phyloP scores from a whole-genome alignment of 2,888 invertebrate genomes.

The Uloborus plumipes region DNA sequence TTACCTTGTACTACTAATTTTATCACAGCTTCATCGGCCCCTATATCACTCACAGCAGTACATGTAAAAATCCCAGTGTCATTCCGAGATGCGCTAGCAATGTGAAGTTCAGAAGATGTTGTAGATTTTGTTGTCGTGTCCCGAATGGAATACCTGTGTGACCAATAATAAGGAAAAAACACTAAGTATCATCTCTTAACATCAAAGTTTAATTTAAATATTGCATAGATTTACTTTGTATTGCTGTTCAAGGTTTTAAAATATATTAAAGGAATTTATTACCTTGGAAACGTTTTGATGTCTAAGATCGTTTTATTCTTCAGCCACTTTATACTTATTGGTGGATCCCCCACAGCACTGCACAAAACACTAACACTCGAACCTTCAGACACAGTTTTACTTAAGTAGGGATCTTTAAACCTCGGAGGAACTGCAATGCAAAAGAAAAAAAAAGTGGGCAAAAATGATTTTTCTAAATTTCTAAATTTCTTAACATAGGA shows the following conservation, averaged over 20 bases:
- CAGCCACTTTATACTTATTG: slow-evolving; percentile 52
- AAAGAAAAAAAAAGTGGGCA: neutral
- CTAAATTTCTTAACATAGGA: too few relatives aligned
- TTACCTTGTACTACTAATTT: slow-evolving; percentile 57
- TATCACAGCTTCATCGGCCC: slow-evolving; percentile 50
- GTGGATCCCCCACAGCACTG: slow-evolving; percentile 44
- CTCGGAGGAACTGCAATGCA: slow-evolving; percentile 43
- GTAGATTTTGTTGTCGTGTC: slow-evolving; percentile 23
- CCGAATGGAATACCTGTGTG: slow-evolving; percentile 37
- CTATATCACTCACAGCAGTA: slow-evolving; percentile 48
- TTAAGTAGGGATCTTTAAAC: slow-evolving; percentile 50
- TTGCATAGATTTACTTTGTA: too few relatives aligned
- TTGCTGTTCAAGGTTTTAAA: too few relatives aligned
- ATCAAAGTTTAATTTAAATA: neutral
- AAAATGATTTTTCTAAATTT: neutral
- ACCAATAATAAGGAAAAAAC: too few relatives aligned
- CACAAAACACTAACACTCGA: slow-evolving; percentile 17
- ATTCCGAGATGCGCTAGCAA: slow-evolving; percentile 20
- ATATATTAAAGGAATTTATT: neutral
- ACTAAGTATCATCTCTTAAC: neutral
- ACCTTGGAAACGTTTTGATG: slow-evolving; percentile 26
- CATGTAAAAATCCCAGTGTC: slow-evolving; percentile 46
- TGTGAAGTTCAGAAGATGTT: slow-evolving; percentile 41
- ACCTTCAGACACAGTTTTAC: slow-evolving; percentile 45
- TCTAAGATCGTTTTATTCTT: slow-evolving; percentile 44